Base-by-base conservation (phyloP, 2,888 invertebrate species). In the Drosophila mettleri region DNA sequence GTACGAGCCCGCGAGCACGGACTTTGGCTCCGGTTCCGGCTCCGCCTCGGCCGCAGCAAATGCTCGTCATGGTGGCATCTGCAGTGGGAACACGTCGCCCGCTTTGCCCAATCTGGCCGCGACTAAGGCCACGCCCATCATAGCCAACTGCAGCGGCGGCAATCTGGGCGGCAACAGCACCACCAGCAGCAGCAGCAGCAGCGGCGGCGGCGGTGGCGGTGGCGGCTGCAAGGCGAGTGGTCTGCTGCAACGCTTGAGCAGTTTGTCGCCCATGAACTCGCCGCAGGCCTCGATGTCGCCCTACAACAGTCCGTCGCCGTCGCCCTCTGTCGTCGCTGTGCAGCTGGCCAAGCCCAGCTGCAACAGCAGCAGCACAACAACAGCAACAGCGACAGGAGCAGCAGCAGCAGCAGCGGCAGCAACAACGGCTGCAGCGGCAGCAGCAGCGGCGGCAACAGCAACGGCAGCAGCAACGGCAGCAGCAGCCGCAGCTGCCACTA, bases 1-100 rank as follows among this genome's bases (percentile, higher is more conserved):
- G 93, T 95, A 97, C 93, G 95, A 98, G 93, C 95, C 94, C 69
- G 24, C 78, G 4, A 61, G 73, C 16, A 64, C 80, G 0, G 91
- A 90, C 18, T 76, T 69, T 12, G 60, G 43, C 46, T 22, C 66
- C 9, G 57, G 74, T 16, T 63, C 78, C 3, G n/a, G n/a, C n/a
- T n/a, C n/a, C n/a, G n/a, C n/a, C n/a, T 45, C 65, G 14, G 16
- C 54, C 1, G 38, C 68, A 1, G 63, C 29, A 0, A 48, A 20
- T 20, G 39, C 55, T 1, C 85, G 80, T 0, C 85, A 74, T 33
- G 74, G 73, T 18, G 82, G 83, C 2, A 43, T 84, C 0, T 59
- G 82, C 58, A 86, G 88, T 18, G 85, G 85, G 0, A 86, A 88
- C 9, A 90, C 91, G 3, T 91, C 92, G 20, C 91, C 92, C 0